A percentile compares a stretch with the other conserved stretches of the same genome.
phyloP scores from a whole-genome alignment of 2,888 invertebrate genomes.

The Pammene aurita region DNA sequence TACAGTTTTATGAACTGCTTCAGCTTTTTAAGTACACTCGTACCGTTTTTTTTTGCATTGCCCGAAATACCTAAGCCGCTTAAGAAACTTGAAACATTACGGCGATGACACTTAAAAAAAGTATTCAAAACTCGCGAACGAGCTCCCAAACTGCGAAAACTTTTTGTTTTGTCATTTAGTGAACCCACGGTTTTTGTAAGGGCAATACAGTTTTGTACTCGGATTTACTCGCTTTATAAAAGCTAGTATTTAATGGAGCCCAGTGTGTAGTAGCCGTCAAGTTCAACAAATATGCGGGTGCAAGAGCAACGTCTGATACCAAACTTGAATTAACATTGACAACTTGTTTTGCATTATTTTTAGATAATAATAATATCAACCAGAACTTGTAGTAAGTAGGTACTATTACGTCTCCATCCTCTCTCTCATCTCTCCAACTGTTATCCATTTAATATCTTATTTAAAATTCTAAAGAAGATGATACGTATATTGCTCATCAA shows the following conservation, averaged over 20 bases:
- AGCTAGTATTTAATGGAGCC: not conserved
- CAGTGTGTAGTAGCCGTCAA: no score
- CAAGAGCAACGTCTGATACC: no score
- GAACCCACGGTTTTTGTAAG: conserved; percentile 51
- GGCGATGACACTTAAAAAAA: conserved; percentile 60
- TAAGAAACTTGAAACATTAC: conserved; percentile 62
- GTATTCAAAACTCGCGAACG: conserved; percentile 63
- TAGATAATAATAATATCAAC: no score
- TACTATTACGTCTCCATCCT: no score
- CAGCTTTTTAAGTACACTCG: not conserved
- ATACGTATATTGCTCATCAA: no score
- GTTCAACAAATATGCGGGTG: no score
- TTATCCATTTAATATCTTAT: no score
- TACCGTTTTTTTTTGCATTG: conserved; percentile 7
- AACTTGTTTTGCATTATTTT: no score
- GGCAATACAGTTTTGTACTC: conserved; percentile 47
- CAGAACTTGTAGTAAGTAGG: no score
- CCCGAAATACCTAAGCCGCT: conserved; percentile 46
- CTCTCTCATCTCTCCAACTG: no score
- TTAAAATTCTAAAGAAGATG: no score
- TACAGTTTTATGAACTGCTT: not conserved
- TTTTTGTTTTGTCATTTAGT: conserved; percentile 54
- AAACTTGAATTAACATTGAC: no score
- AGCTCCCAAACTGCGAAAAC: conserved; percentile 51
- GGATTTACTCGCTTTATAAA: conserved; percentile 21